Conservation (phyloP, 2,113 vertebrate genomes). For the Epinephelus fuscoguttatus region DNA sequence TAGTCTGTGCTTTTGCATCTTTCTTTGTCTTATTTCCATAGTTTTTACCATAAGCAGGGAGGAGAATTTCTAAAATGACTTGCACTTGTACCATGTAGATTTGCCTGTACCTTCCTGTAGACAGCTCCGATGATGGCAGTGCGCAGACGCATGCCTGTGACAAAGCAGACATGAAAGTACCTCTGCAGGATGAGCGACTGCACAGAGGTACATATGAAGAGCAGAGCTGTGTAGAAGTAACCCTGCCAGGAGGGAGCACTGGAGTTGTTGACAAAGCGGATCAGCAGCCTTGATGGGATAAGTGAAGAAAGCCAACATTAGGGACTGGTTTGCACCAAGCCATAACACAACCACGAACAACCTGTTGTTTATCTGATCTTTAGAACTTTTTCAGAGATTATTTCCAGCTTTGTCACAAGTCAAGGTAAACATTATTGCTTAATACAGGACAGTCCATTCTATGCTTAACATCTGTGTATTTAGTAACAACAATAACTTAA, state of each 20-base stretch:
- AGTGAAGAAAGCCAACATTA: neutral
- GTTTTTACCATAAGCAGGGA: neutral
- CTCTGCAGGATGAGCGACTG: constrained; percentile 95
- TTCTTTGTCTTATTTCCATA: neutral
- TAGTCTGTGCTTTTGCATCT: neutral
- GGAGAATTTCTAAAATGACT: neutral
- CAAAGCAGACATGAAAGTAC: constrained; percentile 98
- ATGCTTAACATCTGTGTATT: neutral
- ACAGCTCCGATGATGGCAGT: constrained; percentile 93
- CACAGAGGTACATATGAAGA: constrained; percentile 90
- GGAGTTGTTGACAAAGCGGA: constrained; percentile 89
- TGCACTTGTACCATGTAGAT: neutral
- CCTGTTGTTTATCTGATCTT: neutral
- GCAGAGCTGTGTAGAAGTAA: constrained; percentile 90
- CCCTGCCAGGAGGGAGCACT: constrained; percentile 93
- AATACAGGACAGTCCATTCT: neutral
- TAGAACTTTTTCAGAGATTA: neutral
- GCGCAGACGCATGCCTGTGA: constrained; percentile 96
- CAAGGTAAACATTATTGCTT: neutral
- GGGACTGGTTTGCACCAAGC: neutral
- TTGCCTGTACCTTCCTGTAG: constrained; percentile 91
- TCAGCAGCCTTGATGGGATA: constrained; percentile 86
- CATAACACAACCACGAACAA: no score
- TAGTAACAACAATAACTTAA: no score
- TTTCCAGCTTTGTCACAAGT: neutral